phyloP scores from a whole-genome alignment of 2,888 invertebrate species.

The Rhagonycha lutea region DNA sequence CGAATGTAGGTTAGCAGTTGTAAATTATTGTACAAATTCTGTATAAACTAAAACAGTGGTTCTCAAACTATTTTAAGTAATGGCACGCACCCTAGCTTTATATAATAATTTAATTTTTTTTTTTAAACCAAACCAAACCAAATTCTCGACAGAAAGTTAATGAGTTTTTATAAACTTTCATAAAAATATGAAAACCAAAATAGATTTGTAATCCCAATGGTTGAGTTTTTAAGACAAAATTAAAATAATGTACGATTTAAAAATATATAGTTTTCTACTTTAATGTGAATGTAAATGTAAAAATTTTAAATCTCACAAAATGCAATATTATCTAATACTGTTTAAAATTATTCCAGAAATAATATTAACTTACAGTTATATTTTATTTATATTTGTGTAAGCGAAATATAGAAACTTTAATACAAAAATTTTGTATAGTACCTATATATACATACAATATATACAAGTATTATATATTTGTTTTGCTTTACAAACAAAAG shows the following conservation, averaged over 20 bases:
- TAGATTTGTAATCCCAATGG: no score
- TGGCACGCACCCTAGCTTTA: background rate
- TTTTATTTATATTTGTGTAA: background rate
- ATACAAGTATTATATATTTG: slow-evolving; percentile 36
- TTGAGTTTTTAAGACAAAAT: no score
- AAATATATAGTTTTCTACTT: no score
- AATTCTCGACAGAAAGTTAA: no score
- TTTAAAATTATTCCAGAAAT: background rate
- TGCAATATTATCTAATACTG: background rate
- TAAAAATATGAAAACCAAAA: no score
- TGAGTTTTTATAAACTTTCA: no score
- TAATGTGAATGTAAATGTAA: background rate
- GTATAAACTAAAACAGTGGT: background rate
- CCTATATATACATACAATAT: background rate
- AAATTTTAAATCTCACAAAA: no score
- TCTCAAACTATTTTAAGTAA: background rate
- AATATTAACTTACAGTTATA: background rate
- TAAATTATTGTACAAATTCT: background rate
- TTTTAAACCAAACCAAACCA: no score
- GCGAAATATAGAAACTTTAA: background rate
- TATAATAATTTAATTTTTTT: no score
- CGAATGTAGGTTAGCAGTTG: background rate
- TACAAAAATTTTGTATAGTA: slow-evolving; percentile 2
- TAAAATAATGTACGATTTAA: no score
- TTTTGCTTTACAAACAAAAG: slow-evolving; percentile 43